Conservation (phyloP, 2,797 vertebrate genomes). For the Carcharodon carcharias region DNA sequence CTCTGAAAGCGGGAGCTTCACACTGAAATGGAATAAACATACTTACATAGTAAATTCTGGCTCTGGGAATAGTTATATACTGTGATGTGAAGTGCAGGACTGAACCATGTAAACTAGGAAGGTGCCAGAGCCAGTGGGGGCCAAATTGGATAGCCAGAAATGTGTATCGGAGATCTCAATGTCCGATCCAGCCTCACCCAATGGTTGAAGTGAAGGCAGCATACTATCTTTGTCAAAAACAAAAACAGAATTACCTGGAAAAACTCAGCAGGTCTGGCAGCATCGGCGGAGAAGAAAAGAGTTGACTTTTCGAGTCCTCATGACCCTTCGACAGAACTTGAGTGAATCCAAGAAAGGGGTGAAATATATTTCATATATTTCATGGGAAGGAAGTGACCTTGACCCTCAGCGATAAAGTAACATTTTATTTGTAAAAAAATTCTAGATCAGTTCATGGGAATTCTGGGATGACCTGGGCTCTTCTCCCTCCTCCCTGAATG, state of each 20-base stretch:
- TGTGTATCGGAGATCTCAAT: no score
- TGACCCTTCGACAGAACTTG: no score
- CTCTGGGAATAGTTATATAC: neutral
- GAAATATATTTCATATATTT: no score
- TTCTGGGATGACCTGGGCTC: neutral
- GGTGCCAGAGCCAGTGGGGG: neutral
- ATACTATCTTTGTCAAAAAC: no score
- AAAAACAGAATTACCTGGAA: no score
- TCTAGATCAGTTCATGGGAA: neutral
- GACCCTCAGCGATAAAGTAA: neutral
- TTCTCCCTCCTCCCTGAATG: neutral
- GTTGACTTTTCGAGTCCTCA: no score
- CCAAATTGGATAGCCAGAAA: no score
- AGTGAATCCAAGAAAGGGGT: no score
- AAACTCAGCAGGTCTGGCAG: no score
- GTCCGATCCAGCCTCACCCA: no score
- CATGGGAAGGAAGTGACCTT: neutral
- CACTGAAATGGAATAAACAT: neutral
- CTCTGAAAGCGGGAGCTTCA: neutral
- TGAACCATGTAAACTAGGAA: neutral
- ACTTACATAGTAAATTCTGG: neutral
- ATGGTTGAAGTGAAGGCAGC: no score
- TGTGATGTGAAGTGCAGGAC: neutral
- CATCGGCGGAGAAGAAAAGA: no score
- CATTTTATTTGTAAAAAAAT: neutral